These are phyloP conservation scores for Harpalus rufipes DNA, from an alignment of 2,888 invertebrate species.

Conservation along the genomic window DNA sequence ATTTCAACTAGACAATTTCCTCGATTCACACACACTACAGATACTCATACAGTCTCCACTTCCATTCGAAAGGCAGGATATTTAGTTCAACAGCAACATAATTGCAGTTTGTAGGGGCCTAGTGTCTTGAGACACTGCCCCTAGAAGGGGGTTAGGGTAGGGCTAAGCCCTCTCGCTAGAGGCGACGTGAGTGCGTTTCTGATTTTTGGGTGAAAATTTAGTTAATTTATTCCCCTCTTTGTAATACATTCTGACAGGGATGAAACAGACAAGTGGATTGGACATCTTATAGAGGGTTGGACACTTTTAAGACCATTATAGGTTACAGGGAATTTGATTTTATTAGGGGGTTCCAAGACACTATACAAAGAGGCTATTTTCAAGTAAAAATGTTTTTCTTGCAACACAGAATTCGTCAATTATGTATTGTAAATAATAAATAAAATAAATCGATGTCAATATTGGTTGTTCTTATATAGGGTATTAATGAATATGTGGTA, in stretches of 20 bases:
- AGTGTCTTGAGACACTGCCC: background rate
- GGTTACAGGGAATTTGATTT: too few relatives aligned
- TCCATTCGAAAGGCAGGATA: constrained; percentile 17
- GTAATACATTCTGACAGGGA: constrained; percentile 68
- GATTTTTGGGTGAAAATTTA: constrained; percentile 69
- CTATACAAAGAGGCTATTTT: too few relatives aligned
- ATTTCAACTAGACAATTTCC: constrained; percentile 56
- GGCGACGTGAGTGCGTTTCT: constrained; percentile 67
- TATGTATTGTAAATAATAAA: too few relatives aligned
- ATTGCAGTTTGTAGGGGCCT: constrained; percentile 41
- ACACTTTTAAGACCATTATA: too few relatives aligned
- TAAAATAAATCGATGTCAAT: too few relatives aligned
- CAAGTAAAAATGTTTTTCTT: too few relatives aligned
- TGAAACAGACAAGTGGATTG: too few relatives aligned
- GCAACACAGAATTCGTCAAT: too few relatives aligned
- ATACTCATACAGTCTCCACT: background rate
- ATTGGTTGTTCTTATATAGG: too few relatives aligned
- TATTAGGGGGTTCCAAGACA: too few relatives aligned
- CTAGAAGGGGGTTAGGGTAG: background rate
- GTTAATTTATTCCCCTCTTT: constrained; percentile 69
- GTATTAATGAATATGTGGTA: too few relatives aligned
- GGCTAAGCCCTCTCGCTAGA: background rate
- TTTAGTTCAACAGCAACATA: constrained; percentile 16
- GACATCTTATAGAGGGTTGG: too few relatives aligned
- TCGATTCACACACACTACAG: constrained; percentile 23